These are phyloP conservation scores for Saccostrea glomerata DNA, from an alignment of 1,140 invertebrate genomes.

Conservation along the genomic window DNA sequence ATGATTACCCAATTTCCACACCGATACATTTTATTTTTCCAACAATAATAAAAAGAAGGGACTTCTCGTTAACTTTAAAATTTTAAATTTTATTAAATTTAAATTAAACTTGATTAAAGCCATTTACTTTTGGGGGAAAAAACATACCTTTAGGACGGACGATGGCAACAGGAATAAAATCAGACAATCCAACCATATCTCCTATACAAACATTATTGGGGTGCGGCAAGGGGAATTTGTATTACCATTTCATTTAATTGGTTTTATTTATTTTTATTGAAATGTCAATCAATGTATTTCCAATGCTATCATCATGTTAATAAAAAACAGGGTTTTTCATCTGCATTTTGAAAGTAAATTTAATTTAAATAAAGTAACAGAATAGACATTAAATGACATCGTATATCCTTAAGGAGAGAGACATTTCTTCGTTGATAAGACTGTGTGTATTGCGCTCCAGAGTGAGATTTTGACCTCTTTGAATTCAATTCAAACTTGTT, in stretches of 20 bases:
- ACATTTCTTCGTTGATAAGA: conserved; percentile 1
- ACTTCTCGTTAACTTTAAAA: no score
- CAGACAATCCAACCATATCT: neutral
- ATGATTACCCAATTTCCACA: no score
- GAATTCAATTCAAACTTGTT: neutral
- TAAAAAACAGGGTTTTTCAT: no score
- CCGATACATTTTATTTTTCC: no score
- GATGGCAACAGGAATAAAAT: neutral
- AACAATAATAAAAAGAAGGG: no score
- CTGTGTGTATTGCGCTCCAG: neutral
- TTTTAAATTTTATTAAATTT: no score
- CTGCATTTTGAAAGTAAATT: no score
- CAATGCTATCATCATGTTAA: neutral
- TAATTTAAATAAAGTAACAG: no score
- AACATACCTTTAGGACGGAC: neutral
- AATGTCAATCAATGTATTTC: neutral
- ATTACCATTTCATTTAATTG: neutral
- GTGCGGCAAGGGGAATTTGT: neutral
- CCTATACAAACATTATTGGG: neutral
- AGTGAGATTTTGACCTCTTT: neutral
- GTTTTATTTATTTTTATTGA: neutral
- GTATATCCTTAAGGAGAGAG: neutral
- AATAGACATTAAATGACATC: no score
- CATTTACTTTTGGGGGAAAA: neutral
- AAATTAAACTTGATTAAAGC: no score